A percentile compares a stretch with the other conserved stretches of the same genome.
Evolutionary conservation across 2,113 vertebrate species (phyloP).

Genomic region (Podilymbus podiceps): DNA sequence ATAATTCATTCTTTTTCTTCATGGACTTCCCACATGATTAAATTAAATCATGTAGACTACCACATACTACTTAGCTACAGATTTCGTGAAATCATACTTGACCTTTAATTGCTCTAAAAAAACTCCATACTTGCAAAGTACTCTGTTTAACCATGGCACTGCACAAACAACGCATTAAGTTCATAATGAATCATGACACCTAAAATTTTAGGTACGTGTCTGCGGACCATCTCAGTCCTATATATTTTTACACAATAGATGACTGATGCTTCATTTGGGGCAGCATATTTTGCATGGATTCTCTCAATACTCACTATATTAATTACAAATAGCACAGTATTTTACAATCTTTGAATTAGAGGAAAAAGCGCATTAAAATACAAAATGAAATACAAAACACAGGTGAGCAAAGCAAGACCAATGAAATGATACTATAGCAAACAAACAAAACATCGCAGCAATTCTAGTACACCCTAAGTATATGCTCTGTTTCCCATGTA

Average conservation of each 20-base stretch:
- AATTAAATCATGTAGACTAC: neutral
- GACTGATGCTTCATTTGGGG: neutral
- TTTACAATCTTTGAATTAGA: neutral
- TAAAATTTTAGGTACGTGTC: neutral
- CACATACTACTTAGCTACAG: neutral
- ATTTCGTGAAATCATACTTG: neutral
- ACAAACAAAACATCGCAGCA: neutral
- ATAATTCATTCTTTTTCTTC: neutral
- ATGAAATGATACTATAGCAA: neutral
- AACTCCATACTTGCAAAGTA: neutral
- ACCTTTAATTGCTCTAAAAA: neutral
- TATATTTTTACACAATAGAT: neutral
- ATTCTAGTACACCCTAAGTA: neutral
- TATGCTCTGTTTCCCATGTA: neutral
- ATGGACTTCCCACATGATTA: neutral
- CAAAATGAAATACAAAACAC: neutral
- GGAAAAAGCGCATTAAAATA: neutral
- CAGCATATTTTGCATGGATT: neutral
- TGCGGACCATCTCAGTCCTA: neutral
- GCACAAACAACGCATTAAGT: neutral
- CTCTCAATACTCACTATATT: neutral
- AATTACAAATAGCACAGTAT: neutral
- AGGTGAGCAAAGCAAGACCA: neutral
- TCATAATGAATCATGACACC: neutral
- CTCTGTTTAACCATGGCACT: neutral